Base-by-base conservation (phyloP, 2,888 invertebrate genomes). In the Trissolcus brochymenae region DNA sequence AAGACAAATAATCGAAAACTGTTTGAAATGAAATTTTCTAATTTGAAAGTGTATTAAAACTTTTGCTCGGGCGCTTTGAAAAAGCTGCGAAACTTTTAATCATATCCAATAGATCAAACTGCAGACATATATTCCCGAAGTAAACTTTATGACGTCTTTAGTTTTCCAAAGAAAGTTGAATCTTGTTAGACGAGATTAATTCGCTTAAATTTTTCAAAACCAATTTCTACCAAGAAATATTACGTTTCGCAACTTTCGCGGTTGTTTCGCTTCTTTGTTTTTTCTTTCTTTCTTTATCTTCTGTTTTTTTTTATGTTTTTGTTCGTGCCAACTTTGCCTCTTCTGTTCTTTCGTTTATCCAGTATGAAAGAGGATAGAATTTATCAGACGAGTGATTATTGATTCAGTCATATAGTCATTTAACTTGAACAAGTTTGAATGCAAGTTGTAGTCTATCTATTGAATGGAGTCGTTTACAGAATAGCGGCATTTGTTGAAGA, bases 71-170 rank as follows among this genome's bases (percentile, higher is more conserved):
- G 14, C 53, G 35, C 64, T 64, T 35, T 35, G 35, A 72, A 57
- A 72, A 72, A 72, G 21, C 54, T 43, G 50, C 11, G 49, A 65
- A 72, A 72, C 59, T 72, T 72, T 72, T 64, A 65, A 72, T 72
- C 64, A 64, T 72, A 64, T 64, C 64, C 64, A 64, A 72, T 72
- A 72, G 71, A 72, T 72, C 71, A 72, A 64, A 72, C 71, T 64
- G 25, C 55, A 43, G 59, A 59, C 71, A 72, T 64, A 72, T 59
- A 72, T 64, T 64, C 53, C 21, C 35, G 65, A 59, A 60, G 54
- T 43, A 57, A 72, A 72, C 72, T 72, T 72, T 65, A 65, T 59
- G 64, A 65, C 49, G 59, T 59, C 54, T 72, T 72, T 65, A 54
- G 64, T 72, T 72, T 72, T 54, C 49, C 53, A 50, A 65, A 72